Evolutionary conservation across 2,113 vertebrate species (phyloP).

Genomic region (Alaudala cheleensis): DNA sequence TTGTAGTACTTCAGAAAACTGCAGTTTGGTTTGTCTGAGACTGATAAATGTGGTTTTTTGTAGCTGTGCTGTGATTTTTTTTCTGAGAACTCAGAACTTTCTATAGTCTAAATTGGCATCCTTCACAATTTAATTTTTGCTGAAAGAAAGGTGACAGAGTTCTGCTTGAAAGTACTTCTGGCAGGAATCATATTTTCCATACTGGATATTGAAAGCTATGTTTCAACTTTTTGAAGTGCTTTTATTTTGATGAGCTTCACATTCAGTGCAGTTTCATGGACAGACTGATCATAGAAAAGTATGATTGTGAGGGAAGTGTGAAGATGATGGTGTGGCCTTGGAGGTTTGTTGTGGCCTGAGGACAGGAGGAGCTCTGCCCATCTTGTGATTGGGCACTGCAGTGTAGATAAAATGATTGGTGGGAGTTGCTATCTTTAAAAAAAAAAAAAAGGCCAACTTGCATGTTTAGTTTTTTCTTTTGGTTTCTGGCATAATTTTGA

Average conservation of each 20-base stretch:
- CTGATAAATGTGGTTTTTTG: background rate
- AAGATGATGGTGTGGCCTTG: background rate
- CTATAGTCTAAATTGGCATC: background rate
- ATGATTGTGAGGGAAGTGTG: background rate
- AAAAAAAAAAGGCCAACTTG: background rate
- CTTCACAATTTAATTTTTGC: background rate
- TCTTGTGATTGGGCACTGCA: background rate
- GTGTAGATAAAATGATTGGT: background rate
- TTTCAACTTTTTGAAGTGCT: background rate
- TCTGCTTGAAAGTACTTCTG: background rate
- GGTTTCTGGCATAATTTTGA: background rate
- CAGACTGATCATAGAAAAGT: background rate
- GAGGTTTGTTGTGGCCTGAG: background rate
- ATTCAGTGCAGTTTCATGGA: background rate
- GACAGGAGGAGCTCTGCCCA: background rate
- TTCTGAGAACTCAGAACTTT: background rate
- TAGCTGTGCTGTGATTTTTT: background rate
- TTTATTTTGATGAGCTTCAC: background rate
- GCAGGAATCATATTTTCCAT: background rate
- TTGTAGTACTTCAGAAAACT: background rate
- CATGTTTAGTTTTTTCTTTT: background rate
- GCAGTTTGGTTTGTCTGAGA: background rate
- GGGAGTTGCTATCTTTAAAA: background rate
- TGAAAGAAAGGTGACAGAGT: background rate
- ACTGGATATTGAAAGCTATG: background rate